Conservation (phyloP, 2,888 invertebrate genomes). For the Alviniconcha strummeri region DNA sequence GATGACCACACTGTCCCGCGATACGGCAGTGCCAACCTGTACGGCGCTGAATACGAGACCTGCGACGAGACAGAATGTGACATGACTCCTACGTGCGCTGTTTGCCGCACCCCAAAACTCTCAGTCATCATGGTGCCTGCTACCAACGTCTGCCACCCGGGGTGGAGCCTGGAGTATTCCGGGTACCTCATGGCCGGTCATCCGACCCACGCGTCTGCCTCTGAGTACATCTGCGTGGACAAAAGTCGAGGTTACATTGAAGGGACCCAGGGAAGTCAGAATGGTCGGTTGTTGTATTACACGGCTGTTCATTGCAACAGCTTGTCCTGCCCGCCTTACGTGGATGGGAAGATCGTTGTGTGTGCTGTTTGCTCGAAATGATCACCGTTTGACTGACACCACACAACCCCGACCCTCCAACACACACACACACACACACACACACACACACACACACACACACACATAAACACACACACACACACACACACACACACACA, state of each 20-base stretch:
- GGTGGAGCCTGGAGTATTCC: background rate
- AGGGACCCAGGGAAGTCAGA: background rate
- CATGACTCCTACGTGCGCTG: background rate
- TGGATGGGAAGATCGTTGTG: constrained; percentile 45
- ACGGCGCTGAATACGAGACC: background rate
- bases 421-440: background rate
- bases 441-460: too few species aligned
- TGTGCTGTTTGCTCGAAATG: constrained; percentile 27
- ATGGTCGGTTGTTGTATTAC: background rate
- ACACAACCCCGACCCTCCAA: too few species aligned
- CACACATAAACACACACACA: too few species aligned
- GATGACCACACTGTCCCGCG: background rate
- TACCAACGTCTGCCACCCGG: background rate
- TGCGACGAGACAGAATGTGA: background rate
- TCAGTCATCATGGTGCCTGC: background rate
- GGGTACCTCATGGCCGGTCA: background rate
- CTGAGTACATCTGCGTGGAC: background rate
- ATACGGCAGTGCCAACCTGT: background rate
- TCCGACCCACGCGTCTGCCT: background rate
- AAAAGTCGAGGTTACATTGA: background rate
- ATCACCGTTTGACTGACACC: background rate
- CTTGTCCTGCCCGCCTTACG: constrained; percentile 44
- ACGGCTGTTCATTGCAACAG: constrained; percentile 48
- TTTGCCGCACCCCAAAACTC: background rate
- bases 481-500: too few species aligned